A percentile compares a stretch with the other conserved stretches of the same genome.
Conservation (phyloP, 2,888 invertebrate genomes). For the Andrena fulva region DNA sequence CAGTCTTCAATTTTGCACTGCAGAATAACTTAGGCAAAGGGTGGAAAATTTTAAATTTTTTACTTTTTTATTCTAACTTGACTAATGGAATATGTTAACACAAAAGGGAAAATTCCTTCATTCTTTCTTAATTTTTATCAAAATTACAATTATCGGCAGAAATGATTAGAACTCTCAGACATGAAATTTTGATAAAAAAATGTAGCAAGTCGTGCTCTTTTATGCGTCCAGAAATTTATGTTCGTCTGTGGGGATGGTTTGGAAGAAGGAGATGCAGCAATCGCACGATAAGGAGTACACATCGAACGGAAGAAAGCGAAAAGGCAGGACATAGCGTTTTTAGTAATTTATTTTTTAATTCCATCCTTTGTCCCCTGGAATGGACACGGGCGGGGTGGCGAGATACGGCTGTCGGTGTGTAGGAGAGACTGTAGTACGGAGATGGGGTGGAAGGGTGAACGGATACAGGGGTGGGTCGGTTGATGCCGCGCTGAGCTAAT, state of each 20-base stretch:
- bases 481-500: slow-evolving; percentile 78
- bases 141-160: no score
- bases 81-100: no score
- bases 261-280: slow-evolving; percentile 5
- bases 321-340: slow-evolving; percentile 58
- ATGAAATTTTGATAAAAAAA: no score
- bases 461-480: slow-evolving; percentile 60
- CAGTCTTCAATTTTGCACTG: no score
- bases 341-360: slow-evolving; percentile 81
- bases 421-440: slow-evolving; percentile 48
- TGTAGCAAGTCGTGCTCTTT: no score
- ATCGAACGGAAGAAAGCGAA: slow-evolving; percentile 24
- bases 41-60: no score
- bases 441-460: slow-evolving; percentile 60
- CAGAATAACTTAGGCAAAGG: background rate
- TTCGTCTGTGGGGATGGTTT: background rate
- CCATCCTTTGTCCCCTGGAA: slow-evolving; percentile 74
- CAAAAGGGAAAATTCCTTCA: no score
- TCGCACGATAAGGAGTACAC: slow-evolving; percentile 18
- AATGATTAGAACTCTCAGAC: no score
- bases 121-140: no score
- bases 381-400: slow-evolving; percentile 56
- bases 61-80: no score
- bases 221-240: no score
- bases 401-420: slow-evolving; percentile 57